phyloP scores from a whole-genome alignment of 2,888 invertebrate species.

The Calameuta filiformis region DNA sequence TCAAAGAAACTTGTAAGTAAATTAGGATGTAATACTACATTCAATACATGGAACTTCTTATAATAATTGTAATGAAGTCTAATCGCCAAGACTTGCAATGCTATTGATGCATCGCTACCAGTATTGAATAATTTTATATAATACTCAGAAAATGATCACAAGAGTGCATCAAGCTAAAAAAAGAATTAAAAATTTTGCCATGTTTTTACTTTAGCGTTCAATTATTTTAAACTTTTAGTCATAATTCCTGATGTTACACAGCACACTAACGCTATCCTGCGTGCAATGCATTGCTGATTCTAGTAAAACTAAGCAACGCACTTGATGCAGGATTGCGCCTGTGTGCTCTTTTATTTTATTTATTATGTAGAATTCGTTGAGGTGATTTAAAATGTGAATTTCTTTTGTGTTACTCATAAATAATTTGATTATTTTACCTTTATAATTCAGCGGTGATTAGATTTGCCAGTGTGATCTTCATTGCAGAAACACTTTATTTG shows the following conservation, averaged over 20 bases:
- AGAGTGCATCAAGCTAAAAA: not conserved
- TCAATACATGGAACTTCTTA: not conserved
- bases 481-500: conserved; percentile 38
- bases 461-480: conserved; percentile 7
- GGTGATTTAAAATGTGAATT: not conserved
- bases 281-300: conserved; percentile 64
- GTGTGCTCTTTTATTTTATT: conserved; percentile 38
- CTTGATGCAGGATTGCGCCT: conserved; percentile 65
- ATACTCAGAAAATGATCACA: not conserved
- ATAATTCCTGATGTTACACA: conserved; percentile 41
- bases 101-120: not conserved
- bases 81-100: not conserved
- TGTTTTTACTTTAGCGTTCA: not conserved
- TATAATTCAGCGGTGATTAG: not conserved
- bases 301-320: conserved; percentile 59
- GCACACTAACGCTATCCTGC: conserved; percentile 63
- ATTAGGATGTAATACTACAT: not conserved
- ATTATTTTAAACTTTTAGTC: not conserved
- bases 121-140: not conserved
- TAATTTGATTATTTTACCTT: not conserved
- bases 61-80: not conserved
- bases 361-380: not conserved
- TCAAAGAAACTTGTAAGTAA: not conserved
- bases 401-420: not conserved
- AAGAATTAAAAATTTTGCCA: not conserved